phyloP scores from a whole-genome alignment of 2,797 vertebrate species.

The Danio tinwini region DNA sequence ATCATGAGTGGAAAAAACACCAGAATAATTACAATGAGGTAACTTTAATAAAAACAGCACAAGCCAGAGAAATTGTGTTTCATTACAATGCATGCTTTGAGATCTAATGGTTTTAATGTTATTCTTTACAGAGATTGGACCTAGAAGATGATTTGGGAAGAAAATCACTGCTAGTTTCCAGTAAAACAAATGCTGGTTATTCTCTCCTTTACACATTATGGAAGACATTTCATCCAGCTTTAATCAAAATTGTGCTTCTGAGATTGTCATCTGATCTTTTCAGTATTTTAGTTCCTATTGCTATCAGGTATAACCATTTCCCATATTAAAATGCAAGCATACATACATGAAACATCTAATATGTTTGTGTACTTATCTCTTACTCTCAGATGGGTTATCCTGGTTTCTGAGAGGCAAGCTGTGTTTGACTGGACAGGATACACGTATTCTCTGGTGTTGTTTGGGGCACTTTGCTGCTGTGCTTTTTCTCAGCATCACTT shows the following conservation, averaged over 20 bases:
- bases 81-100: not conserved
- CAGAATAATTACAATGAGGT: constrained; percentile 49
- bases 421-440: constrained; percentile 59
- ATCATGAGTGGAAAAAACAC: constrained; percentile 72
- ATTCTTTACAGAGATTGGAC: constrained; percentile 14
- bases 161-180: constrained; percentile 3
- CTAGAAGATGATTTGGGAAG: constrained; percentile 1
- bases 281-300: constrained; percentile 67
- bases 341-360: not conserved
- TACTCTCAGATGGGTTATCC: constrained; percentile 65
- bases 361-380: not conserved
- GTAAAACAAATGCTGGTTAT: constrained; percentile 38
- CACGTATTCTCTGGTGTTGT: constrained; percentile 62
- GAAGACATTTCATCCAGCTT: constrained; percentile 67
- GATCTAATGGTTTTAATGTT: not conserved
- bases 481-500: constrained; percentile 67
- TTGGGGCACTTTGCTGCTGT: constrained; percentile 65
- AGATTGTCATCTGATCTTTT: constrained; percentile 70
- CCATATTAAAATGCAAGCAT: no score
- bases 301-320: constrained; percentile 70
- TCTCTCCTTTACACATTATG: constrained; percentile 69
- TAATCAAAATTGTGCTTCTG: constrained; percentile 72
- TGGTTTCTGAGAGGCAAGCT: constrained; percentile 62
- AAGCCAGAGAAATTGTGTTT: not conserved
- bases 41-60: not conserved